Percentiles rank a stretch among this genome's conserved stretches.
Evolutionary conservation across 2,888 invertebrate genomes (phyloP).

Genomic region (Camptogramma bilineatum): DNA sequence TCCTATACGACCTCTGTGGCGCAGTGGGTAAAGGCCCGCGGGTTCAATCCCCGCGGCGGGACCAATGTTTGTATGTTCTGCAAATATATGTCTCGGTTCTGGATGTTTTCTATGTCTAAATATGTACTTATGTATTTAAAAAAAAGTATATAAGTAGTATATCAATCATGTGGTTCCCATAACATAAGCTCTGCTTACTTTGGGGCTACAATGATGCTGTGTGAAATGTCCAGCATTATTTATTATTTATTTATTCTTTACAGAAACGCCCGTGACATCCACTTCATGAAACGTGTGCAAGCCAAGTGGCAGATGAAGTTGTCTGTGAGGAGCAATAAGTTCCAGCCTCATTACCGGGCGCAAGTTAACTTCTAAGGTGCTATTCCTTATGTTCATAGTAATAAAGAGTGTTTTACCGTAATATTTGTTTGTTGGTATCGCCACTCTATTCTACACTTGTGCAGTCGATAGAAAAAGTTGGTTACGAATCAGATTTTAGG

Average conservation of each 20-base stretch:
- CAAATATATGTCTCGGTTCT: no score
- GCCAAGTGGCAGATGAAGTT: constrained; percentile 91
- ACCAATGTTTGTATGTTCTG: no score
- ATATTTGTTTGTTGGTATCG: constrained; percentile 28
- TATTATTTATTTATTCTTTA: constrained; percentile 54
- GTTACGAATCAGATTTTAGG: not conserved
- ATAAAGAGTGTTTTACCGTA: constrained; percentile 35
- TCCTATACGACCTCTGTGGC: no score
- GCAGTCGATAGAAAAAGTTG: not conserved
- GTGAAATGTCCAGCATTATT: no score
- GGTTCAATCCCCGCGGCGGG: no score
- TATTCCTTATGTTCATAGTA: constrained; percentile 29
- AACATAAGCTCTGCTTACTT: no score
- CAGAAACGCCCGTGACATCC: constrained; percentile 93
- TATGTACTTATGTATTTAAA: no score
- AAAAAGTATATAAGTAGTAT: no score
- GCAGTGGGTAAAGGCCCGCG: no score
- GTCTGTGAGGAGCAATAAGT: constrained; percentile 92
- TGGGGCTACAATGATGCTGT: no score
- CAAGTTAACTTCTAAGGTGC: constrained; percentile 91
- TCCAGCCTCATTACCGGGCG: constrained; percentile 92
- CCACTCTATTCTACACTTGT: constrained; percentile 10
- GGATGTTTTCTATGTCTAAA: no score
- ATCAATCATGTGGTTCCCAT: no score
- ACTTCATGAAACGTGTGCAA: constrained; percentile 92